A percentile compares a stretch with the other conserved stretches of the same genome.
Conservation (phyloP, 2,113 vertebrate species). For the Pyxicephalus adspersus region DNA sequence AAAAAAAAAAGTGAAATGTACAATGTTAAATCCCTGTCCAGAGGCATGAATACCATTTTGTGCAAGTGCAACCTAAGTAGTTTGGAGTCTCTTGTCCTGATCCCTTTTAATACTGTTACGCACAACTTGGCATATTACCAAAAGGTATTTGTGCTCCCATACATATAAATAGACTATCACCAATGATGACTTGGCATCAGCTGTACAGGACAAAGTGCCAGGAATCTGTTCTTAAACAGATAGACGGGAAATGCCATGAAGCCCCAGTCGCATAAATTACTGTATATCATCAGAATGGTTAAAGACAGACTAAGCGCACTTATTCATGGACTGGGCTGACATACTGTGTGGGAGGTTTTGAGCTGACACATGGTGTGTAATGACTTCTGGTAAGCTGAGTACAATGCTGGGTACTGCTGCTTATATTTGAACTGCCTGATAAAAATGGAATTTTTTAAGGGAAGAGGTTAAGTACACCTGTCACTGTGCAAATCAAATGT, state of each 20-base stretch:
- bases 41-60: not conserved
- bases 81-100: conserved; percentile 23
- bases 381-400: not conserved
- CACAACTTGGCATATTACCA: conserved; percentile 33
- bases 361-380: not conserved
- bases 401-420: not conserved
- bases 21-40: not conserved
- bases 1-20: not conserved
- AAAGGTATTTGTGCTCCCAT: conserved; percentile 37
- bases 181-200: conserved; percentile 55
- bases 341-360: conserved; percentile 6
- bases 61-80: not conserved
- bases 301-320: not conserved
- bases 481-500: too few species aligned
- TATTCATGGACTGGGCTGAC: conserved; percentile 8
- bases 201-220: conserved; percentile 47
- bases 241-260: conserved; percentile 33
- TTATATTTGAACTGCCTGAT: too few species aligned
- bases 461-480: too few species aligned
- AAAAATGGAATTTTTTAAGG: too few species aligned
- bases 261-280: not conserved
- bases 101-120: conserved; percentile 28
- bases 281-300: conserved; percentile 14
- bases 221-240: conserved; percentile 39
- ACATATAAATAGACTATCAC: conserved; percentile 49